phyloP scores from a whole-genome alignment of 2,888 invertebrate species.

The Nudaria mundana region DNA sequence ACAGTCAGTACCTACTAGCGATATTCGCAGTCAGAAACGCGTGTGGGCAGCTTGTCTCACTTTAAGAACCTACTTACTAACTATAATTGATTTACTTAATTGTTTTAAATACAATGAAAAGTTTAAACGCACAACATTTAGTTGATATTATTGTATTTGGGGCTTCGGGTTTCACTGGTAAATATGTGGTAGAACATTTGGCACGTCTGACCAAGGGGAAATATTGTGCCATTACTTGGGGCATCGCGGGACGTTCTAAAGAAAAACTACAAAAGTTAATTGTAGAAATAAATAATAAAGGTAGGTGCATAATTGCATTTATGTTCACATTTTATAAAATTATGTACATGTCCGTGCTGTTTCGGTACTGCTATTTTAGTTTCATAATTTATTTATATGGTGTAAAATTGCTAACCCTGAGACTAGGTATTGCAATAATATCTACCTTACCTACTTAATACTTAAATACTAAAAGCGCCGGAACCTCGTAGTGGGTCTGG shows the following conservation, averaged over 20 bases:
- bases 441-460: too few relatives aligned
- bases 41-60: too few relatives aligned
- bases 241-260: slow-evolving; percentile 40
- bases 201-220: slow-evolving; percentile 25
- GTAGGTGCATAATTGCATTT: slow-evolving; percentile 7
- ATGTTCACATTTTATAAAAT: neutral
- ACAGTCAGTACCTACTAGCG: too few relatives aligned
- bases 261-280: slow-evolving; percentile 37
- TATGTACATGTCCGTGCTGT: neutral
- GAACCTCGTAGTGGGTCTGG: too few relatives aligned
- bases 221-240: slow-evolving; percentile 39
- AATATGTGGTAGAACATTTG: slow-evolving; percentile 31
- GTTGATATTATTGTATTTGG: slow-evolving; percentile 45
- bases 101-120: neutral
- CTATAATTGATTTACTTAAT: too few relatives aligned
- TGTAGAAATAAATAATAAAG: slow-evolving; percentile 14
- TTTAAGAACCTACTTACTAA: too few relatives aligned
- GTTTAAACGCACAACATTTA: slow-evolving; percentile 10
- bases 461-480: too few relatives aligned
- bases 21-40: too few relatives aligned
- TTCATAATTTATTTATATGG: too few relatives aligned
- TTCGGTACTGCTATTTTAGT: too few relatives aligned
- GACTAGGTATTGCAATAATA: too few relatives aligned
- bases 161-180: slow-evolving; percentile 47
- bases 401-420: too few relatives aligned